Evolutionary conservation across 2,797 vertebrate genomes (phyloP), one percentile per base, ranked within the genome.

Genomic region (Leptatherina wallacei): DNA sequence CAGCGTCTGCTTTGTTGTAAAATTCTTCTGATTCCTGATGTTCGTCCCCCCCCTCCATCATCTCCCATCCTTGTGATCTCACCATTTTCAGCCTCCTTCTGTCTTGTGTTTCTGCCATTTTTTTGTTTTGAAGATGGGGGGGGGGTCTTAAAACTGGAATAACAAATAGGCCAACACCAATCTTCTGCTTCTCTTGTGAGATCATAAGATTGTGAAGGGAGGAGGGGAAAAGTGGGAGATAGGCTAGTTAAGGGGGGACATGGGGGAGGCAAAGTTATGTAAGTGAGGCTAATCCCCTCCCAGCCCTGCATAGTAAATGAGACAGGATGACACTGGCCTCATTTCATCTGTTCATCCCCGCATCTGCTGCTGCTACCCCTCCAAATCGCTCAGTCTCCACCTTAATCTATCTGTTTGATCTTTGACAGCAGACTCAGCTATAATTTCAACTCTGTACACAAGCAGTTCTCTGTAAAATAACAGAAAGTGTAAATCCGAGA

Each of bases 281-380:
- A 95, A 94, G 91, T 64, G 78, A 81, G 81, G 84, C 86, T 93
- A 93, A 94, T 94, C 92, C 91, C 82, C 87, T 91, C 81, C 85
- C 88, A 88, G 74, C 80, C 80, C 85, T 85, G 84, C 86, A 90
- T 81, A 81, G 80, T 61, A 84, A 93, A 91, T 89, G 87, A 92
- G 88, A 85, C 59, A 36, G 65, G 65, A 89, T 75, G 83, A 77
- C 86, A 88, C 78, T 90, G 85, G 77, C 81, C 86, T 92, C 85
- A 85, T 88, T 88, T 89, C 72, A 83, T 83, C 74, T 44, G 52
- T 71, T 83, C 77, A 76, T 84, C 72, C 47, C 71, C 57, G 63
- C 73, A 81, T 76, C 82, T 56, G 29, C 78, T 4, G 8, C 74
- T 12, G n/a, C 75, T 69, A 32, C 76, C 61, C 67, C 54, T 78